Conservation (phyloP, 1,140 invertebrate genomes). For the Drosophila murphyi region DNA sequence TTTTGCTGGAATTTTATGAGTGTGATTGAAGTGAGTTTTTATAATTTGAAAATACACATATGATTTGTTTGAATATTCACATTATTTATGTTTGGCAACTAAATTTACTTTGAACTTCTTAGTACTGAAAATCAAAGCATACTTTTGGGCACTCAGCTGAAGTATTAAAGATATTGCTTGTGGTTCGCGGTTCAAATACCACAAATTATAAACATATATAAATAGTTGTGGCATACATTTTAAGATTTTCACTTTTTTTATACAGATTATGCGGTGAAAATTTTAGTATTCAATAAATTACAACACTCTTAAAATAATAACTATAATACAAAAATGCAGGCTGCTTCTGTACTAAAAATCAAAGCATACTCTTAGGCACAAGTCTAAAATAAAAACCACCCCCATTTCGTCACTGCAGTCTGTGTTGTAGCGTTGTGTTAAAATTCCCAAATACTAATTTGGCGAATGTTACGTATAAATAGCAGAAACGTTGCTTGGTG, state of each 20-base stretch:
- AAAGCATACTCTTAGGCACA: neutral
- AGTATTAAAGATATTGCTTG: neutral
- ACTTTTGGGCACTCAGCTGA: constrained; percentile 18
- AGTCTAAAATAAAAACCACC: constrained; percentile 18
- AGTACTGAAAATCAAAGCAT: constrained; percentile 11
- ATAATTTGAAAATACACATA: too few species aligned
- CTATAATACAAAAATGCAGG: too few species aligned
- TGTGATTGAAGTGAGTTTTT: too few species aligned
- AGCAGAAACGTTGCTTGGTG: accelerated
- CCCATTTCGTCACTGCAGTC: neutral
- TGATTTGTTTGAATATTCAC: too few species aligned
- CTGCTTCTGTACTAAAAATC: too few species aligned
- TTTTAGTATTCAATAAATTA: too few species aligned
- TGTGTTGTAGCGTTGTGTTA: constrained; percentile 6
- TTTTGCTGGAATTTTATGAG: too few species aligned
- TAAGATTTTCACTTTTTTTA: neutral
- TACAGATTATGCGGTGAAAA: too few species aligned
- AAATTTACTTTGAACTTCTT: neutral
- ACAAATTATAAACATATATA: neutral
- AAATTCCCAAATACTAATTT: constrained; percentile 68
- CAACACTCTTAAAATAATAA: too few species aligned
- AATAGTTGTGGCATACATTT: neutral
- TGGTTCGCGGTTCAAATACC: constrained; percentile 11
- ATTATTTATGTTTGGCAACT: neutral
- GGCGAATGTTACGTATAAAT: constrained; percentile 45